These are phyloP conservation scores for Amitus sp. DNA, from an alignment of 2,888 invertebrate genomes.

Conservation along the genomic window DNA sequence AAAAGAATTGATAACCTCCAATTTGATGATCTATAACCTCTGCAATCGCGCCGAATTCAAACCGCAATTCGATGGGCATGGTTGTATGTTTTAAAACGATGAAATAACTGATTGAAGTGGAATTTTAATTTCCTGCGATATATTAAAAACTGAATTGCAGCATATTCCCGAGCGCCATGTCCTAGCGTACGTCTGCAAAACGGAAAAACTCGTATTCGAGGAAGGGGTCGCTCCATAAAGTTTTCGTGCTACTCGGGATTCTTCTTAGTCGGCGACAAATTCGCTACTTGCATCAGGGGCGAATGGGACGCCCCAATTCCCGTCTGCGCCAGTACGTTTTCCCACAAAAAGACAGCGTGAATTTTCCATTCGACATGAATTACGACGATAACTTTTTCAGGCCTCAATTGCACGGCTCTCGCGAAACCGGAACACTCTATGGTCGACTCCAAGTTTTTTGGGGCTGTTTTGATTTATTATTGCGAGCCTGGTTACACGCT, in stretches of 20 bases:
- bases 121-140: no score
- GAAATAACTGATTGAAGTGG: no score
- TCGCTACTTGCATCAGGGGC: conserved; percentile 75
- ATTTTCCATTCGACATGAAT: conserved; percentile 1
- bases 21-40: no score
- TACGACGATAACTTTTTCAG: conserved; percentile 63
- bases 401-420: conserved; percentile 69
- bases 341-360: no score
- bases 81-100: no score
- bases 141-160: conserved; percentile 22
- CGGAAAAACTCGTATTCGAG: conserved; percentile 67
- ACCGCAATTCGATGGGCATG: no score
- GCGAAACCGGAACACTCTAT: conserved; percentile 68
- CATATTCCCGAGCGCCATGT: conserved; percentile 52
- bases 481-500: conserved; percentile 74
- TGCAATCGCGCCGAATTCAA: no score
- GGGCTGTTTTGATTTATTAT: conserved; percentile 72
- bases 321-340: conserved; percentile 81
- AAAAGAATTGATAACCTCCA: no score
- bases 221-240: conserved; percentile 69
- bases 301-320: conserved; percentile 78
- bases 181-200: conserved; percentile 64
- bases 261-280: conserved; percentile 75
- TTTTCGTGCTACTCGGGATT: conserved; percentile 72
- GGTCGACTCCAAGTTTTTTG: conserved; percentile 66